phyloP scores from a whole-genome alignment of 2,113 vertebrate genomes.

The Notarius quadriscutis region DNA sequence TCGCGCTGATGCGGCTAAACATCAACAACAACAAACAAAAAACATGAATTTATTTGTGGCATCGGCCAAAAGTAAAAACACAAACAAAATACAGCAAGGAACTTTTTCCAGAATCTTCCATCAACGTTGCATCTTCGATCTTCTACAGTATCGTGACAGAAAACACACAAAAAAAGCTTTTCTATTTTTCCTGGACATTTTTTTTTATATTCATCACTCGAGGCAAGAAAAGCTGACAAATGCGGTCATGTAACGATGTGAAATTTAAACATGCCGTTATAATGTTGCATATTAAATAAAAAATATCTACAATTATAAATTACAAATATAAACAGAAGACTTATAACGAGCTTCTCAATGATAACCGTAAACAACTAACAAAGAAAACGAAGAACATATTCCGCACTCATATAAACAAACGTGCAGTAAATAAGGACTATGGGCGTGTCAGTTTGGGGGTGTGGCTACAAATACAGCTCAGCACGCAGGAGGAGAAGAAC shows the following conservation, averaged over 20 bases:
- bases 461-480: background rate
- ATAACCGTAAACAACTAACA: background rate
- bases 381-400: background rate
- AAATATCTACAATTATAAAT: too few relatives aligned
- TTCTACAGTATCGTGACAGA: background rate
- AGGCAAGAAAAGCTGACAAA: background rate
- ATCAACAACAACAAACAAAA: constrained; percentile 36
- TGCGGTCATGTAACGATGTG: too few relatives aligned
- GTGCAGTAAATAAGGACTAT: background rate
- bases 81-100: background rate
- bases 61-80: background rate
- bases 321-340: too few relatives aligned
- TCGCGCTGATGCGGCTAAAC: constrained; percentile 75
- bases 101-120: background rate
- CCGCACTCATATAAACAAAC: background rate
- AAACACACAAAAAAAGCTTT: background rate
- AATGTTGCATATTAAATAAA: too few relatives aligned
- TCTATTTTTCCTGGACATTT: background rate
- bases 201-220: too few relatives aligned
- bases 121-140: too few relatives aligned
- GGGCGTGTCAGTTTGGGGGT: background rate
- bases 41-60: background rate
- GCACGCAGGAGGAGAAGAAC: background rate
- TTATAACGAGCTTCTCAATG: background rate
- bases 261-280: too few relatives aligned